A percentile compares a stretch with the other conserved stretches of the same genome.
These are phyloP conservation scores for Cheilosia vernalis DNA, from an alignment of 2,888 invertebrate species.

Conservation along the genomic window DNA sequence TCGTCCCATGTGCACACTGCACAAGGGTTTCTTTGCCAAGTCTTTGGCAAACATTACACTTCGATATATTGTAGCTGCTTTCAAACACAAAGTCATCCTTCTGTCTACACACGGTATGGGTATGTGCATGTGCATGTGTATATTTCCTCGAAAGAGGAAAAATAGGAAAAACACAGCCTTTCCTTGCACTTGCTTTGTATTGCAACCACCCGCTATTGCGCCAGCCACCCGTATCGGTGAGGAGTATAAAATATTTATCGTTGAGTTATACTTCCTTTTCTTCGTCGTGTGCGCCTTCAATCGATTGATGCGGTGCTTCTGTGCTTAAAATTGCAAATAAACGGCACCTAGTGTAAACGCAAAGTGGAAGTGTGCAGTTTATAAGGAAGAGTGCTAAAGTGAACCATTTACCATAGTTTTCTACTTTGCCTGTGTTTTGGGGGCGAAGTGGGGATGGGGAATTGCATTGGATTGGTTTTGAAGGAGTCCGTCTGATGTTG, in stretches of 20 bases:
- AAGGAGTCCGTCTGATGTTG: constrained; percentile 25
- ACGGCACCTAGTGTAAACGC: constrained; percentile 38
- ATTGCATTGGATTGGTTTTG: constrained; percentile 20
- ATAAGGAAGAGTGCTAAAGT: constrained; percentile 35
- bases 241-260: constrained; percentile 29
- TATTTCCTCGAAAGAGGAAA: background rate
- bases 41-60: constrained; percentile 38
- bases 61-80: constrained; percentile 27
- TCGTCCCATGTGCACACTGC: background rate
- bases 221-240: background rate
- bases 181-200: constrained; percentile 9
- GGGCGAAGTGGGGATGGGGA: background rate
- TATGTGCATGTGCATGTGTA: background rate
- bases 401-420: constrained; percentile 18
- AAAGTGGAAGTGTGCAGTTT: constrained; percentile 20
- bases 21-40: background rate
- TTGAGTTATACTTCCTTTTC: constrained; percentile 5
- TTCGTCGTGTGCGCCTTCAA: constrained; percentile 2
- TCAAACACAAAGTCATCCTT: constrained; percentile 3
- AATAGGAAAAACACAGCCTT: background rate
- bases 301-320: constrained; percentile 44
- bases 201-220: background rate
- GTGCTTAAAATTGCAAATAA: constrained; percentile 44
- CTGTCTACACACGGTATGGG: background rate
- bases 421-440: background rate